Percentiles rank a stretch among this genome's conserved stretches.
Conservation (phyloP, 2,888 invertebrate genomes). For the Petrolisthes cinctipes region DNA sequence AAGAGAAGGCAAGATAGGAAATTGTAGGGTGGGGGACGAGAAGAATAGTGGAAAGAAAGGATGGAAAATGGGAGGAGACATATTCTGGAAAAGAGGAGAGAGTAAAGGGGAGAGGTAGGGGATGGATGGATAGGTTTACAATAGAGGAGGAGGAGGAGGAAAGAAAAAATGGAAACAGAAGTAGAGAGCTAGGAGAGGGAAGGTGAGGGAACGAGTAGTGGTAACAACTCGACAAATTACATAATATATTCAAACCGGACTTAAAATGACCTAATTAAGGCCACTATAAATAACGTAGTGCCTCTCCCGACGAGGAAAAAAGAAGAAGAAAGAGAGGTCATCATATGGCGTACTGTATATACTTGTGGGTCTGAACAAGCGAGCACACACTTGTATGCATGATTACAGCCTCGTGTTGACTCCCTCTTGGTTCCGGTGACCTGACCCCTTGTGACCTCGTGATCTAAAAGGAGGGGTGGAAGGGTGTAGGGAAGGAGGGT, state of each 20-base stretch:
- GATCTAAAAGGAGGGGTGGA: neutral
- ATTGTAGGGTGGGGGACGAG: neutral
- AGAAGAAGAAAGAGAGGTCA: too few relatives aligned
- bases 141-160: neutral
- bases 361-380: too few relatives aligned
- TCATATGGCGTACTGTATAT: too few relatives aligned
- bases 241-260: too few relatives aligned
- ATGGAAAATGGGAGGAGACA: neutral
- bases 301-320: too few relatives aligned
- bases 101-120: neutral
- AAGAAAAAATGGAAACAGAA: neutral
- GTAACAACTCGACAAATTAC: too few relatives aligned
- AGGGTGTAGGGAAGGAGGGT: neutral
- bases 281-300: too few relatives aligned
- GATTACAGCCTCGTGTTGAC: neutral
- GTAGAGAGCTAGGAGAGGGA: neutral
- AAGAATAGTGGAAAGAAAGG: neutral
- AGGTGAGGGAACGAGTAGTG: neutral
- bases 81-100: neutral
- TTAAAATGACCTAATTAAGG: too few relatives aligned
- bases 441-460: neutral
- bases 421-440: conserved; percentile 1
- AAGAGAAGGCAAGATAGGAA: neutral
- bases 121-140: neutral
- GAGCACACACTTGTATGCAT: too few relatives aligned